Conservation (phyloP, 2,113 vertebrate species). For the Eublepharis macularius region DNA sequence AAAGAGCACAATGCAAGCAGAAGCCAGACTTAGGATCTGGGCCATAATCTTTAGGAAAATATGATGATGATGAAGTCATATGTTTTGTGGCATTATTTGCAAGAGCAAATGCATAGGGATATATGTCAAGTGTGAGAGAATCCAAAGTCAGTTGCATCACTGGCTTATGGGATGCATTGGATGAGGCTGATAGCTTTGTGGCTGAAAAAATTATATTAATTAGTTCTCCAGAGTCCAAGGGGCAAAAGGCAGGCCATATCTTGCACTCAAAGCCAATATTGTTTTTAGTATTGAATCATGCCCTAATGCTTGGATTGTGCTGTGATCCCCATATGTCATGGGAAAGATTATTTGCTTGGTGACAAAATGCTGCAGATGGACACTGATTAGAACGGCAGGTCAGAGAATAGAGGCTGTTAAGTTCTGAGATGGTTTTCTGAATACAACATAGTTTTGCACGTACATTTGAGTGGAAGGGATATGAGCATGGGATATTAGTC, state of each 20-base stretch:
- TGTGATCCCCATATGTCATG: not conserved
- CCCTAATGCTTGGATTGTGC: not conserved
- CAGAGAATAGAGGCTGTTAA: not conserved
- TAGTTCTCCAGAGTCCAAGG: accelerated
- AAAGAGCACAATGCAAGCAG: too few relatives aligned
- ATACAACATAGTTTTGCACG: not conserved
- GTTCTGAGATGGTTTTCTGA: not conserved
- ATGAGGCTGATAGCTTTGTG: not conserved
- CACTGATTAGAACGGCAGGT: not conserved
- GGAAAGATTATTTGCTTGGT: not conserved
- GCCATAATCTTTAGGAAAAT: not conserved
- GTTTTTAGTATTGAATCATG: not conserved
- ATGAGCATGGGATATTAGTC: not conserved
- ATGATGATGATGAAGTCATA: not conserved
- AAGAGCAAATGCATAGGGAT: not conserved
- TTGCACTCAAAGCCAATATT: not conserved
- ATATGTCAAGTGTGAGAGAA: not conserved
- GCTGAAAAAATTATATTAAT: not conserved
- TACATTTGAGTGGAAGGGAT: not conserved
- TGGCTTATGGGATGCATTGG: not conserved
- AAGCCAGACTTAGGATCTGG: too few relatives aligned
- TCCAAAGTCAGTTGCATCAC: not conserved
- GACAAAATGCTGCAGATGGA: not conserved
- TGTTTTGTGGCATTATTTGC: not conserved
- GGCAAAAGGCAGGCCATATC: not conserved